phyloP scores from a whole-genome alignment of 2,797 vertebrate species.

The Myoxocephalus aenaeus region DNA sequence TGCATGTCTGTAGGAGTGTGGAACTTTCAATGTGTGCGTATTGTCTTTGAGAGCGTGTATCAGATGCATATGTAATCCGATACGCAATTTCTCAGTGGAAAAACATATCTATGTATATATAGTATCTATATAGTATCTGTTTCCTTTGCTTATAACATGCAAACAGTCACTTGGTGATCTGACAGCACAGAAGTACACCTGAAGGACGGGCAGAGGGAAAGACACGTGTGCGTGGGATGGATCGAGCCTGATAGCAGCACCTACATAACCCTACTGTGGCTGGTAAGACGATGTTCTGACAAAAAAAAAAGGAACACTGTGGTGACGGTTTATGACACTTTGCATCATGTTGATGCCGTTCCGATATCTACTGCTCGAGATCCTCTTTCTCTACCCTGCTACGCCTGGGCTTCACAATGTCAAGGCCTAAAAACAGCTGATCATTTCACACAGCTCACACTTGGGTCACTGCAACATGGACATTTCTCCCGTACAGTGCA shows the following conservation, averaged over 20 bases:
- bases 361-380: slow-evolving; percentile 19
- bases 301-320: slow-evolving; percentile 66
- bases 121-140: slow-evolving; percentile 86
- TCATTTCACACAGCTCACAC: background rate
- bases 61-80: slow-evolving; percentile 74
- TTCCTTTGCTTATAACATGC: slow-evolving; percentile 94
- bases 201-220: slow-evolving; percentile 65
- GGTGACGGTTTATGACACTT: slow-evolving; percentile 77
- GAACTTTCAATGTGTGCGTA: slow-evolving; percentile 50
- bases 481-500: background rate
- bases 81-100: slow-evolving; percentile 74
- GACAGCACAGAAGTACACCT: slow-evolving; percentile 93
- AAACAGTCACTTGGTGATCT: slow-evolving; percentile 96
- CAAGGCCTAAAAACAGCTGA: slow-evolving; percentile 17
- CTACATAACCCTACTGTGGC: slow-evolving; percentile 64
- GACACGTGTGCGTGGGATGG: slow-evolving; percentile 60
- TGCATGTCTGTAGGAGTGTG: slow-evolving; percentile 40
- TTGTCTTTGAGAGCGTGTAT: slow-evolving; percentile 69
- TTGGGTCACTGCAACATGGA: background rate
- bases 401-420: slow-evolving; percentile 14
- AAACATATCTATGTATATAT: slow-evolving; percentile 85
- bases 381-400: slow-evolving; percentile 22
- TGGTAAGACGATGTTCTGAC: slow-evolving; percentile 59
- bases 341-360: slow-evolving; percentile 32
- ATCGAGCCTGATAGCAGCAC: slow-evolving; percentile 70